Evolutionary conservation across 1,140 invertebrate species (phyloP).

Genomic region (Hylaeus anthracinus): DNA sequence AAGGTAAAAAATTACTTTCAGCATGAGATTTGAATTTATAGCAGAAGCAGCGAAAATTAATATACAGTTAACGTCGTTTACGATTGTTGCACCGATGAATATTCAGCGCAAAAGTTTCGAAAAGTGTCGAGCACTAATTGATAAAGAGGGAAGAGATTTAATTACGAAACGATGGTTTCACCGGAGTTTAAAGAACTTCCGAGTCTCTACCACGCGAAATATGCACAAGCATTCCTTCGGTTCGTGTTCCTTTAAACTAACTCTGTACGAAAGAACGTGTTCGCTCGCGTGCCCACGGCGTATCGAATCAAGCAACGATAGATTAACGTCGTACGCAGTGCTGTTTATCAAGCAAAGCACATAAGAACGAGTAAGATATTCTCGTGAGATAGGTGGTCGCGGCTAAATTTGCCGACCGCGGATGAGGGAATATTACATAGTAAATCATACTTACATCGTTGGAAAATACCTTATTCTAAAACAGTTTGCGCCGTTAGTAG

Average conservation of each 20-base stretch:
- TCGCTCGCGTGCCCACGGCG: neutral
- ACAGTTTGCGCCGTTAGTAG: neutral
- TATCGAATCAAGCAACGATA: neutral
- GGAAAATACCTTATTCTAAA: neutral
- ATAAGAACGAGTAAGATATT: conserved; percentile 6
- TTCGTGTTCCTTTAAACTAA: neutral
- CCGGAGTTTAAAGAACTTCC: neutral
- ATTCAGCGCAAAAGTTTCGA: neutral
- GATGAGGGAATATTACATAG: neutral
- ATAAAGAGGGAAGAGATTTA: neutral
- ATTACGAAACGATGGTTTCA: neutral
- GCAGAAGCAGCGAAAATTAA: too few species aligned
- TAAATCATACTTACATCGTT: neutral
- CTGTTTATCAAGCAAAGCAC: neutral
- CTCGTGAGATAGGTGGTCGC: conserved; percentile 13
- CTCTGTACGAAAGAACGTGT: neutral
- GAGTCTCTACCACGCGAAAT: neutral
- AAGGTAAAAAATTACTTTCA: too few species aligned
- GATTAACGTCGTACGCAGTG: conserved; percentile 12
- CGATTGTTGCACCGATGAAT: neutral
- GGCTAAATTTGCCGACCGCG: conserved; percentile 5
- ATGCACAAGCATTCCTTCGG: neutral
- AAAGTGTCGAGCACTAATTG: neutral
- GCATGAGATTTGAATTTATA: too few species aligned
- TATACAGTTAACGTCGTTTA: too few species aligned